These are phyloP conservation scores for Mormyrus lacerda DNA, from an alignment of 2,113 vertebrate species.

Conservation along the genomic window DNA sequence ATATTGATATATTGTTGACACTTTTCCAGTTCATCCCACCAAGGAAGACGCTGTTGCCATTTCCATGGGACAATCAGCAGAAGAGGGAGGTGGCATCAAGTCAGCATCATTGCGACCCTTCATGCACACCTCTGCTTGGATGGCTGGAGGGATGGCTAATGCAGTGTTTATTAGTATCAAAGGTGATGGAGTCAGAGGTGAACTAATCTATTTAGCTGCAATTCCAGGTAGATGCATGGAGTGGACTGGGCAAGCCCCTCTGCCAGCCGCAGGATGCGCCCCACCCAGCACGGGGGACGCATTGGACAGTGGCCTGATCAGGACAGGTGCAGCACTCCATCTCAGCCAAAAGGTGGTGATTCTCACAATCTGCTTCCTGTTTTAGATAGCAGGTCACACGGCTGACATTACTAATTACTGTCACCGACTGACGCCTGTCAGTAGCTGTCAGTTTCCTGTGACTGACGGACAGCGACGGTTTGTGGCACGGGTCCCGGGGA, in stretches of 20 bases:
- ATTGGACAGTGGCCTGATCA: neutral
- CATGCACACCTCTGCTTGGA: neutral
- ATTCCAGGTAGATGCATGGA: neutral
- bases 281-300: neutral
- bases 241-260: neutral
- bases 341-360: neutral
- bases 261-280: neutral
- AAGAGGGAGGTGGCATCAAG: neutral
- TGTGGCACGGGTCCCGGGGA: slow-evolving; percentile 40
- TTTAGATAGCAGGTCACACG: neutral
- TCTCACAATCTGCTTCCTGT: neutral
- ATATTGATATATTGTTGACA: neutral
- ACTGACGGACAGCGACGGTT: slow-evolving; percentile 56
- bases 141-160: neutral
- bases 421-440: slow-evolving; percentile 59
- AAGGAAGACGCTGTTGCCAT: neutral
- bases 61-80: neutral
- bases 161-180: neutral
- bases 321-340: neutral
- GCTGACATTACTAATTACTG: slow-evolving; percentile 39
- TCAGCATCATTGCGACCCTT: neutral
- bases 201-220: neutral
- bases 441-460: slow-evolving; percentile 34
- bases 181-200: neutral
- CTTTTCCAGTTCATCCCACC: neutral